Evolutionary conservation across 1,140 invertebrate genomes (phyloP).

Genomic region (Teleogryllus occipitalis): DNA sequence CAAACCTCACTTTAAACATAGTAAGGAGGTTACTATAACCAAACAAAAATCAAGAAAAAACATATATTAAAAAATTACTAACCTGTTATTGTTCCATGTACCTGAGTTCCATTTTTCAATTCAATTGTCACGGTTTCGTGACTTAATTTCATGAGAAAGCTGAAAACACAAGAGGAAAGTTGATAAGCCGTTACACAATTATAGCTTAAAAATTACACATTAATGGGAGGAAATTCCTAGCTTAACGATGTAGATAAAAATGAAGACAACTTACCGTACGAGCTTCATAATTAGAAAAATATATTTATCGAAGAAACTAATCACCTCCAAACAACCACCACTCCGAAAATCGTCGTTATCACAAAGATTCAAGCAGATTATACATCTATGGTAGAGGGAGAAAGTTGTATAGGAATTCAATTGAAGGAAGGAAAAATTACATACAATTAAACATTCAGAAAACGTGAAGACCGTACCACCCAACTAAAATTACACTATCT

Average conservation of each 20-base stretch:
- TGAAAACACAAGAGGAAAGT: conserved; percentile 30
- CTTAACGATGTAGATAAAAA: not conserved
- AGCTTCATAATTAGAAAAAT: not conserved
- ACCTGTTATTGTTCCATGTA: conserved; percentile 92
- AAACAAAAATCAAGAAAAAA: not conserved
- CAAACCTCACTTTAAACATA: not conserved
- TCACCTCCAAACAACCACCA: no score
- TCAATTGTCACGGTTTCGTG: conserved; percentile 99
- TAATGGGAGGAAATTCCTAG: not conserved
- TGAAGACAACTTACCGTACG: not conserved
- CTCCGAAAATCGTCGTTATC: no score
- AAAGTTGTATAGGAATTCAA: no score
- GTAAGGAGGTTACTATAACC: not conserved
- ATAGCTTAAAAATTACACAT: not conserved
- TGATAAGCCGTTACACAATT: not conserved
- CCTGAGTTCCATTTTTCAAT: conserved; percentile 97
- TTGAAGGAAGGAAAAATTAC: no score
- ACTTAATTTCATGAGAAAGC: conserved; percentile 99
- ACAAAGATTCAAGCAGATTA: no score
- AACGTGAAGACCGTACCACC: no score
- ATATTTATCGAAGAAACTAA: no score
- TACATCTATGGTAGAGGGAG: no score
- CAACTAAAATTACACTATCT: no score
- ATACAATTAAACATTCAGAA: no score
- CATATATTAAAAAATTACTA: conserved; percentile 16